Conservation (phyloP, 2,888 invertebrate species). For the Synanthedon myopaeformis region DNA sequence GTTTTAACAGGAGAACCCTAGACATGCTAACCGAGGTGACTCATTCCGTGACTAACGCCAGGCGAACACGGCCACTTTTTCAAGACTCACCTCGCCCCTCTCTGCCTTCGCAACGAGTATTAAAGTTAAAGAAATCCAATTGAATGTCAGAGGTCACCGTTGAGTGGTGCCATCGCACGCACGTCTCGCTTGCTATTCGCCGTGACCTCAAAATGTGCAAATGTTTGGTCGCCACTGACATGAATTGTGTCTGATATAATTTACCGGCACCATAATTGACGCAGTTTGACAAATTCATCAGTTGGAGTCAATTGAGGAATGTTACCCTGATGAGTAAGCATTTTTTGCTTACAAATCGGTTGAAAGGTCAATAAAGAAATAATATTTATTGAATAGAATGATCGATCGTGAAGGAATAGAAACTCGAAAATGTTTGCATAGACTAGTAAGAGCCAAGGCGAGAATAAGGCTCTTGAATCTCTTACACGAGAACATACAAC, state of each 20-base stretch:
- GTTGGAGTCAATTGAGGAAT: background rate
- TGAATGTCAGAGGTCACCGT: slow-evolving; percentile 17
- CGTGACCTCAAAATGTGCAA: slow-evolving; percentile 13
- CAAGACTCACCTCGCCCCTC: slow-evolving; percentile 21
- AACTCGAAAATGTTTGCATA: too few species aligned
- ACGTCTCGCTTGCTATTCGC: slow-evolving; percentile 23
- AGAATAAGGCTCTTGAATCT: too few species aligned
- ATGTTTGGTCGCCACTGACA: background rate
- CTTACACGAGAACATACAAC: too few species aligned
- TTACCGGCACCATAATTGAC: background rate
- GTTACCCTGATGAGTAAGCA: too few species aligned
- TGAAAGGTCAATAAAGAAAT: too few species aligned
- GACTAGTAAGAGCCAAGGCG: too few species aligned
- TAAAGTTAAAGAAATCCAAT: slow-evolving; percentile 13
- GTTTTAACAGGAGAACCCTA: background rate
- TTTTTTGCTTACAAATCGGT: too few species aligned
- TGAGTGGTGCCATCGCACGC: slow-evolving; percentile 31
- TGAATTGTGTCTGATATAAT: background rate
- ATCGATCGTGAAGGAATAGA: too few species aligned
- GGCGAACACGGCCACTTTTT: slow-evolving; percentile 15
- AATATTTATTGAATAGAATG: too few species aligned
- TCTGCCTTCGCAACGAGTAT: background rate
- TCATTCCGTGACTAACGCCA: slow-evolving; percentile 21
- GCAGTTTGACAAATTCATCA: background rate
- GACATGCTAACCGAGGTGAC: slow-evolving; percentile 9